Conservation (phyloP, 1,140 invertebrate species). For the Drosophila nannoptera region DNA sequence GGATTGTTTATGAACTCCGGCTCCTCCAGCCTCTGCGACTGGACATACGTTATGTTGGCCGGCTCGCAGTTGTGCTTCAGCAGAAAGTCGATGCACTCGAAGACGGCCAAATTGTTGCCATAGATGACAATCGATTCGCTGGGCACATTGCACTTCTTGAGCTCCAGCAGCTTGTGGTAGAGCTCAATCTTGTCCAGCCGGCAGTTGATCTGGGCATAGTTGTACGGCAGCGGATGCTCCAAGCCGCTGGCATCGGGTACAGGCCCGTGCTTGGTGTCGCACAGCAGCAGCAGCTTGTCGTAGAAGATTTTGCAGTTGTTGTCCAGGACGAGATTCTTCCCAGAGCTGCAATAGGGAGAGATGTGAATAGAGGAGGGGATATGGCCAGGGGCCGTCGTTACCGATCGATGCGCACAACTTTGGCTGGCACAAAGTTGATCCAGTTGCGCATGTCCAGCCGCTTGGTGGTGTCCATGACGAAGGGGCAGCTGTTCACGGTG, state of each 20-base stretch:
- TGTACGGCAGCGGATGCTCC: constrained; percentile 13
- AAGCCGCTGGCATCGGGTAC: neutral
- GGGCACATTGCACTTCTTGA: neutral
- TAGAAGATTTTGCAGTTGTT: constrained; percentile 47
- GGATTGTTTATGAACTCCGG: constrained; percentile 35
- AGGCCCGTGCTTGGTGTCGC: constrained; percentile 32
- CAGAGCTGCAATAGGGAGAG: constrained; percentile 4
- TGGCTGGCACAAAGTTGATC: constrained; percentile 51
- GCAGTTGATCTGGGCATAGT: constrained; percentile 43
- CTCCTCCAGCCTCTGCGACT: constrained; percentile 10
- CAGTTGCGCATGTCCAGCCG: constrained; percentile 58
- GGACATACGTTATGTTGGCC: constrained; percentile 32
- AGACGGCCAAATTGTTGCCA: constrained; percentile 35
- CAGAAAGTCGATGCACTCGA: constrained; percentile 58
- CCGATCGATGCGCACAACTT: constrained; percentile 42
- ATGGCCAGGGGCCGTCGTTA: neutral
- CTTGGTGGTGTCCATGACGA: constrained; percentile 44
- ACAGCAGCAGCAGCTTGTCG: constrained; percentile 52
- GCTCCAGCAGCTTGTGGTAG: constrained; percentile 49
- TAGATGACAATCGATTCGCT: constrained; percentile 36
- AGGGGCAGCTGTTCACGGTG: constrained; percentile 34
- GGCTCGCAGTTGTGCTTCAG: constrained; percentile 31
- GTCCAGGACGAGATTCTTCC: constrained; percentile 18
- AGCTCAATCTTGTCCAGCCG: constrained; percentile 60
- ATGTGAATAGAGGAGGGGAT: neutral